Evolutionary conservation across 1,140 invertebrate genomes (phyloP).

Genomic region (Ridgeia piscesae): DNA sequence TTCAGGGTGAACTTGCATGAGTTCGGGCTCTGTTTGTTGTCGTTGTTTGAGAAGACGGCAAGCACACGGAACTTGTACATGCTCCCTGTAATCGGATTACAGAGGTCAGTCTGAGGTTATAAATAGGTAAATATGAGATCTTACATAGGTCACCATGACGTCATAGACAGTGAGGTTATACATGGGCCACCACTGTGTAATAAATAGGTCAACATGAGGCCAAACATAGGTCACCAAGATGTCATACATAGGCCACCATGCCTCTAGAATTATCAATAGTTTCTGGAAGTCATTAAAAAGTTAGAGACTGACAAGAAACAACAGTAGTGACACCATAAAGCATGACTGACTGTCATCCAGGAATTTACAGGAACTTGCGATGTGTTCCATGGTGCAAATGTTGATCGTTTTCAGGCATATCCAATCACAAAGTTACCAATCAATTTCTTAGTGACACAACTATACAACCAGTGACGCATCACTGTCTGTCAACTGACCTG

Average conservation of each 20-base stretch:
- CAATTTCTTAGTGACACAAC: too few relatives aligned
- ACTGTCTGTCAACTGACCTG: too few relatives aligned
- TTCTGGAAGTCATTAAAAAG: not conserved
- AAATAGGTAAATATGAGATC: too few relatives aligned
- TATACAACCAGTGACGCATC: too few relatives aligned
- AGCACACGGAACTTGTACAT: slow-evolving; percentile 77
- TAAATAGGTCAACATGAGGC: too few relatives aligned
- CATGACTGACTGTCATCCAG: not conserved
- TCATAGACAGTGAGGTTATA: too few relatives aligned
- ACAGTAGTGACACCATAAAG: not conserved
- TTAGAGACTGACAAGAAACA: not conserved
- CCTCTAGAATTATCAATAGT: not conserved
- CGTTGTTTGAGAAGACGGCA: slow-evolving; percentile 90
- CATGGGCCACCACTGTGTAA: too few relatives aligned
- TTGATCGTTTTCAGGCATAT: not conserved
- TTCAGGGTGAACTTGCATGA: slow-evolving; percentile 60
- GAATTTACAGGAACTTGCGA: not conserved
- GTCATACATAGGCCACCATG: slow-evolving; percentile 16
- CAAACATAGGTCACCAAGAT: too few relatives aligned
- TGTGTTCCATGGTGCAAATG: not conserved
- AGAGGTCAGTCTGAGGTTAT: too few relatives aligned
- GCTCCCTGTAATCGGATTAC: slow-evolving; percentile 55
- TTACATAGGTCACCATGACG: too few relatives aligned
- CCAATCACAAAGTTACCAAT: too few relatives aligned
- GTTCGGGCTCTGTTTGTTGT: slow-evolving; percentile 82